Percentiles rank a stretch among this genome's conserved stretches.
Evolutionary conservation across 2,888 invertebrate genomes (phyloP).

Genomic region (Stratiomys singularior): DNA sequence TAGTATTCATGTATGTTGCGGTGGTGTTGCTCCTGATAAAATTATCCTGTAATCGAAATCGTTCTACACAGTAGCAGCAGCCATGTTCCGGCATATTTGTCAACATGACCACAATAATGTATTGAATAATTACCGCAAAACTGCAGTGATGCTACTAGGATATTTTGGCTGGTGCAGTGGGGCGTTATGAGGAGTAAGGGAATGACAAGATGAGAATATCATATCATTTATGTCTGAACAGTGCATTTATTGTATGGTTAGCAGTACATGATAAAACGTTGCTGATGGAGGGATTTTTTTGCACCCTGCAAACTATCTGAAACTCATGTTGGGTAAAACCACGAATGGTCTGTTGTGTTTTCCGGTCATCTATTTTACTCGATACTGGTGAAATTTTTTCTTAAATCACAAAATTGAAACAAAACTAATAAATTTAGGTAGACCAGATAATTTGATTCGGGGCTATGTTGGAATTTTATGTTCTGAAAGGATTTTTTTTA

Average conservation of each 20-base stretch:
- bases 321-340: not conserved
- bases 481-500: no score
- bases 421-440: no score
- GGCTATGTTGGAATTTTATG: no score
- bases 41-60: conserved; percentile 38
- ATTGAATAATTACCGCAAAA: conserved; percentile 44
- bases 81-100: conserved; percentile 38
- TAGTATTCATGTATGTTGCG: not conserved
- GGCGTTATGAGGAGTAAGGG: not conserved
- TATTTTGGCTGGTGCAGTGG: not conserved
- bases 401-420: no score
- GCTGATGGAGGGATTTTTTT: conserved; percentile 33
- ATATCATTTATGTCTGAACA: not conserved
- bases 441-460: no score
- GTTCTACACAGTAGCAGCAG: not conserved
- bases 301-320: not conserved
- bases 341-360: conserved; percentile 15
- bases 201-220: not conserved
- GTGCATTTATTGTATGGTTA: not conserved
- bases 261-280: conserved; percentile 21
- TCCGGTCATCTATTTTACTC: not conserved
- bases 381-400: no score
- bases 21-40: conserved; percentile 30
- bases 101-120: conserved; percentile 44
- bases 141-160: conserved; percentile 8